Conservation (phyloP, 2,888 invertebrate species). For the Eupithecia dodoneata region DNA sequence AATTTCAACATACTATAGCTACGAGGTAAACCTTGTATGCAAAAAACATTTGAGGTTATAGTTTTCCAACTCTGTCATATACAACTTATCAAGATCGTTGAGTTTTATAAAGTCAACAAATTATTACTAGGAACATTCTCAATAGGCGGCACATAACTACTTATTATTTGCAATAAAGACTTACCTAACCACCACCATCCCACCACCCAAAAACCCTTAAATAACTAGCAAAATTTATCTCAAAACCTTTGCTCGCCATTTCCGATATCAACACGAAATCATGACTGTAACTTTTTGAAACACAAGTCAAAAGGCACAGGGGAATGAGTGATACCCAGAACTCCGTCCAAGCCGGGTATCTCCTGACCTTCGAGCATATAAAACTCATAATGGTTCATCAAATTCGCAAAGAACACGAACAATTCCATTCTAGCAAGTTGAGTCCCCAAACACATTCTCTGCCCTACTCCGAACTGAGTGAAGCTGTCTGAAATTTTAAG, state of each 20-base stretch:
- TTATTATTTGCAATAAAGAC: not conserved
- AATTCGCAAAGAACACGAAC: constrained; percentile 90
- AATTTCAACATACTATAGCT: constrained; percentile 16
- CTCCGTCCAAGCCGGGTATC: constrained; percentile 89
- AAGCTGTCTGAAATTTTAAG: constrained; percentile 90
- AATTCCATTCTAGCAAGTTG: constrained; percentile 92
- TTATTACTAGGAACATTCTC: constrained; percentile 4
- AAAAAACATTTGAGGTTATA: constrained; percentile 8
- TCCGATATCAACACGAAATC: not conserved
- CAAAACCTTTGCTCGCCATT: not conserved
- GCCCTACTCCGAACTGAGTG: constrained; percentile 93
- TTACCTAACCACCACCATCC: constrained; percentile 2
- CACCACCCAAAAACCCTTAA: not conserved
- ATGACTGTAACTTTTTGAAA: constrained; percentile 35
- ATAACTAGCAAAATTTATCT: not conserved
- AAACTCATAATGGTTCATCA: constrained; percentile 90
- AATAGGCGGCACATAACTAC: constrained; percentile 7
- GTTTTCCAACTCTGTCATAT: constrained; percentile 9
- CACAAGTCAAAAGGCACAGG: constrained; percentile 78
- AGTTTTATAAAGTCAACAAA: constrained; percentile 5
- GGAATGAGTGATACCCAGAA: constrained; percentile 89
- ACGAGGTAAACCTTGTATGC: not conserved
- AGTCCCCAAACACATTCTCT: constrained; percentile 93
- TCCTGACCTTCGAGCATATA: constrained; percentile 86
- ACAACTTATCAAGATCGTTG: not conserved